These are phyloP conservation scores for Carapus acus DNA, from an alignment of 2,797 vertebrate species.

Conservation along the genomic window DNA sequence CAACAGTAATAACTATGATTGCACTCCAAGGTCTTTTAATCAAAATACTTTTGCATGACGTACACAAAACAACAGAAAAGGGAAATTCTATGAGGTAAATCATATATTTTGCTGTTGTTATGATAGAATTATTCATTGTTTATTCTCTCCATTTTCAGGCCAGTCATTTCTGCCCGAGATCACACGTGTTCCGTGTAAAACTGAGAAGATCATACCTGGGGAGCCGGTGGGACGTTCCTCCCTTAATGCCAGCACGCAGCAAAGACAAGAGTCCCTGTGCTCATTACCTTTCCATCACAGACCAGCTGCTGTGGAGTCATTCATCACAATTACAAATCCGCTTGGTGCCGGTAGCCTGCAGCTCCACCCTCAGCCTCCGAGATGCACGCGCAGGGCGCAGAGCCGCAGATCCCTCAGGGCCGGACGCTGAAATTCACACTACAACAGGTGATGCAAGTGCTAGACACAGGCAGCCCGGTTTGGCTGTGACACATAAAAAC, in stretches of 20 bases:
- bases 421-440: slow-evolving; percentile 53
- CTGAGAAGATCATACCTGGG: slow-evolving; percentile 73
- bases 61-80: not conserved
- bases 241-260: slow-evolving; percentile 67
- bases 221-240: slow-evolving; percentile 71
- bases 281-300: slow-evolving; percentile 85
- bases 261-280: slow-evolving; percentile 69
- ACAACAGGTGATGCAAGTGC: slow-evolving; percentile 57
- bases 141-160: slow-evolving; percentile 14
- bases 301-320: slow-evolving; percentile 75
- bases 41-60: not conserved
- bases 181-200: slow-evolving; percentile 63
- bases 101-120: slow-evolving; percentile 7
- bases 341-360: slow-evolving; percentile 58
- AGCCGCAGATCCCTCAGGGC: slow-evolving; percentile 51
- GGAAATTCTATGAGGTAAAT: not conserved
- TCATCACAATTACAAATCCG: slow-evolving; percentile 77
- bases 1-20: not conserved
- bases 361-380: slow-evolving; percentile 64
- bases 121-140: slow-evolving; percentile 21
- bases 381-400: slow-evolving; percentile 45
- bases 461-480: slow-evolving; percentile 35
- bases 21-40: not conserved
- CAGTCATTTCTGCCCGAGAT: slow-evolving; percentile 45
- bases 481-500: slow-evolving; percentile 34